Base-by-base conservation (phyloP, 2,797 vertebrate genomes). In the Hafferia zeledoni region DNA sequence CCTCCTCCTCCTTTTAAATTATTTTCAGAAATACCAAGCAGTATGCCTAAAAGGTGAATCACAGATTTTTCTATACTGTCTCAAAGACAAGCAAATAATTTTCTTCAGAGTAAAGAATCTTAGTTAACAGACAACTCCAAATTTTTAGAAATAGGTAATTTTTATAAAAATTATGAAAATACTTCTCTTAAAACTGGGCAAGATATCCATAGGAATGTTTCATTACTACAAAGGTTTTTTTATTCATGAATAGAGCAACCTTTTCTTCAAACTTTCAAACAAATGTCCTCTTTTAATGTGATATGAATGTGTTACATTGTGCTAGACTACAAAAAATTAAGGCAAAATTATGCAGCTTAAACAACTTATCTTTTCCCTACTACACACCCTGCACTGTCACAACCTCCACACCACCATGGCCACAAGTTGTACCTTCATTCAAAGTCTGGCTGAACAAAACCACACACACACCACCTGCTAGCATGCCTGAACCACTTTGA, bases 21-120 rank as follows among this genome's bases (percentile, higher is more conserved):
- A 75, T 92, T 94, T 94, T 91, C 89, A 95, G 87, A 92, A 94
- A 94, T 78, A 86, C 20, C 85, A 74, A 33, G 30, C 50, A 28
- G 18, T 65, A 71, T 46, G 84, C 50, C 87, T 82, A 95, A 91
- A 31, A 90, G 75, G 74, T 87, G 70, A 95, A 91, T 87, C 60
- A 90, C 5, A 31, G 75, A 70, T 87, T 37, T 47, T 89, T 77
- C 76, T 72, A 33, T 25, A 46, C 17, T 20, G 17, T 59, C 70
- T 95, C 35, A 60, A 95, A 93, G 76, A 60, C 12, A 80, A 23
- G 75, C 31, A 87, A 63, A 61, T 72, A 20, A 13, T 60, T 69
- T 90, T 37, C 49, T 44, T 86, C 35, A 37, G 27, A 33, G 11
- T 55, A 96, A 83, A 46, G 59, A 71, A 87, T 49, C 56, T 11